Percentiles rank a stretch among this genome's conserved stretches.
phyloP scores from a whole-genome alignment of 2,888 invertebrate genomes.

The Tipula unca region DNA sequence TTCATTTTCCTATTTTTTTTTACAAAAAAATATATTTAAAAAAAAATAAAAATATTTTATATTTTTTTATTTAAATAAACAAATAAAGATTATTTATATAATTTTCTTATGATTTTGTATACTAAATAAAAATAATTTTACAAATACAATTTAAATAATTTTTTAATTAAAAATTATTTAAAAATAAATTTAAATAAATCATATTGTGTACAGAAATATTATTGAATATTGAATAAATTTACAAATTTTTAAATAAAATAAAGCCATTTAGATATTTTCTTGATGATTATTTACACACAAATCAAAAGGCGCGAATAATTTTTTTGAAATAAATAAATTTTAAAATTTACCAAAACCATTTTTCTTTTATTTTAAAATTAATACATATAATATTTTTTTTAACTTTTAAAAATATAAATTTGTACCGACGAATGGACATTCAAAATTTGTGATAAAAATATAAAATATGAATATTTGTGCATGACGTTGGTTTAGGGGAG shows the following conservation, averaged over 20 bases:
- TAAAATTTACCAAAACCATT: background rate
- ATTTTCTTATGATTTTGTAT: background rate
- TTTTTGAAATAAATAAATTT: background rate
- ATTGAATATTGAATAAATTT: background rate
- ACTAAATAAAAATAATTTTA: background rate
- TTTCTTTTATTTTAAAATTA: background rate
- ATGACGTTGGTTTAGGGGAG: background rate
- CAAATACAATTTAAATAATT: background rate
- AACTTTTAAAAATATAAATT: background rate
- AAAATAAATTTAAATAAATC: background rate
- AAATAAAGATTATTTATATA: background rate
- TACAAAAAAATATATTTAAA: background rate
- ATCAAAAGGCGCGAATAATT: background rate
- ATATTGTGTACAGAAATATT: background rate
- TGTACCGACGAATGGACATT: background rate
- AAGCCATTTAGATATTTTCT: background rate
- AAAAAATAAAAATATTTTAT: background rate
- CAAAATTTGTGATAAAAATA: background rate
- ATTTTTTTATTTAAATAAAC: background rate
- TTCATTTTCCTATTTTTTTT: conserved; percentile 3
- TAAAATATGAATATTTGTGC: background rate
- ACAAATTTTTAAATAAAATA: background rate
- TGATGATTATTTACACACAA: background rate
- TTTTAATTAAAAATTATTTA: background rate
- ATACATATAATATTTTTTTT: background rate